These are phyloP conservation scores for Ephialtes manifestator DNA, from an alignment of 2,888 invertebrate species.

Conservation along the genomic window DNA sequence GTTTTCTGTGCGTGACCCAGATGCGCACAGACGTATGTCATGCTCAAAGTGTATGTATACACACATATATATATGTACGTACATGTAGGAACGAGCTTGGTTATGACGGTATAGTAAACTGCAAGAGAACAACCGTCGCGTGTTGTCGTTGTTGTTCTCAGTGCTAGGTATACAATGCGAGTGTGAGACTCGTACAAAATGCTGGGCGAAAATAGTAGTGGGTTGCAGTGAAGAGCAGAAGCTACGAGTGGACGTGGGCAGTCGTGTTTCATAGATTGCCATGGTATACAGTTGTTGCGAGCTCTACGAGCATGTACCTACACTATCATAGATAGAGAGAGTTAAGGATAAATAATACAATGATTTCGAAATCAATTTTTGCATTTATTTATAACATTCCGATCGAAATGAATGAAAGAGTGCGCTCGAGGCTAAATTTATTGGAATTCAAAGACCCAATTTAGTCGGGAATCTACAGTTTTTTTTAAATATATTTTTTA, in stretches of 20 bases:
- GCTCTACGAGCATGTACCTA: constrained; percentile 5
- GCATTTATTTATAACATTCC: not conserved
- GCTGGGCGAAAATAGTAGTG: constrained; percentile 29
- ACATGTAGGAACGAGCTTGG: constrained; percentile 3
- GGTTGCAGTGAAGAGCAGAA: constrained; percentile 32
- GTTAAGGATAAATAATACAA: not conserved
- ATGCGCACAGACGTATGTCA: constrained; percentile 55
- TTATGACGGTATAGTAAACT: constrained; percentile 12
- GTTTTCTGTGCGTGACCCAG: constrained; percentile 61
- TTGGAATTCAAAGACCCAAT: not conserved
- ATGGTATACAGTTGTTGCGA: not conserved
- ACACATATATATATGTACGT: constrained; percentile 4
- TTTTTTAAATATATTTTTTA: too few species aligned
- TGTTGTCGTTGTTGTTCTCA: constrained; percentile 46
- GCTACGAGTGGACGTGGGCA: constrained; percentile 37
- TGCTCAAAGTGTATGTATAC: constrained; percentile 4
- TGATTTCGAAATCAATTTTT: not conserved
- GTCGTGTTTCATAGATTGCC: constrained; percentile 38
- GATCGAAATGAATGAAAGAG: not conserved
- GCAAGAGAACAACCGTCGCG: constrained; percentile 24
- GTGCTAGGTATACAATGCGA: constrained; percentile 13
- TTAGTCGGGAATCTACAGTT: too few species aligned
- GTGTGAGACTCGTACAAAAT: constrained; percentile 28
- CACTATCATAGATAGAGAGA: constrained; percentile 13
- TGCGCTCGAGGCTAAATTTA: not conserved